These are phyloP conservation scores for Mycetomoellerius zeteki DNA, from an alignment of 1,140 invertebrate species.

Conservation along the genomic window DNA sequence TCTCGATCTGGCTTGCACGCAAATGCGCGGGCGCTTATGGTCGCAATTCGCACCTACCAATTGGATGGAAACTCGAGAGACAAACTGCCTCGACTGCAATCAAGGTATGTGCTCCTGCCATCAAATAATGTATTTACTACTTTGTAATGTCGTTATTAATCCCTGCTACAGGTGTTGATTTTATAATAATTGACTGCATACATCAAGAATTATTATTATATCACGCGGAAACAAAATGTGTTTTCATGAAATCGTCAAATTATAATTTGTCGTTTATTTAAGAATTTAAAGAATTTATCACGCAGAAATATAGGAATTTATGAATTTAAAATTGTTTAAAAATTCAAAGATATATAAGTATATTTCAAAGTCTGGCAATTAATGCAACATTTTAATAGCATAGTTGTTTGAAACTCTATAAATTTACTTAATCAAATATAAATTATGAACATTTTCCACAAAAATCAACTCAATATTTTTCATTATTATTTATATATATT, in stretches of 20 bases:
- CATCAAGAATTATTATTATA: not conserved
- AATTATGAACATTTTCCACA: not conserved
- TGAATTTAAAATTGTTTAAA: not conserved
- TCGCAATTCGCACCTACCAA: conserved; percentile 59
- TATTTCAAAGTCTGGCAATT: not conserved
- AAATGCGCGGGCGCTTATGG: conserved; percentile 49
- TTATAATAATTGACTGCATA: not conserved
- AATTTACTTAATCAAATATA: not conserved
- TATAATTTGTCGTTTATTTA: not conserved
- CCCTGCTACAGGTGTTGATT: not conserved
- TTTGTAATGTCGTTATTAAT: conserved; percentile 20
- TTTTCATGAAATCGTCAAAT: conserved; percentile 2
- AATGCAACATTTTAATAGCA: not conserved
- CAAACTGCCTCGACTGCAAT: conserved; percentile 51
- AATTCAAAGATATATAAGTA: not conserved
- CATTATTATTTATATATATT: not conserved
- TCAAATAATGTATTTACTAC: conserved; percentile 39
- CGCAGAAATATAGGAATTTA: not conserved
- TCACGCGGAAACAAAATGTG: not conserved
- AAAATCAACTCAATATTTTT: conserved; percentile 2
- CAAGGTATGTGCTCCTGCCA: conserved; percentile 33
- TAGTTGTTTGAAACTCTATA: not conserved
- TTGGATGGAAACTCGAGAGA: conserved; percentile 53
- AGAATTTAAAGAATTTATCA: not conserved
- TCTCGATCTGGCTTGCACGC: conserved; percentile 26